Percentiles rank a stretch among this genome's conserved stretches.
Evolutionary conservation across 2,797 vertebrate species (phyloP).

Genomic region (Hafferia zeledoni): DNA sequence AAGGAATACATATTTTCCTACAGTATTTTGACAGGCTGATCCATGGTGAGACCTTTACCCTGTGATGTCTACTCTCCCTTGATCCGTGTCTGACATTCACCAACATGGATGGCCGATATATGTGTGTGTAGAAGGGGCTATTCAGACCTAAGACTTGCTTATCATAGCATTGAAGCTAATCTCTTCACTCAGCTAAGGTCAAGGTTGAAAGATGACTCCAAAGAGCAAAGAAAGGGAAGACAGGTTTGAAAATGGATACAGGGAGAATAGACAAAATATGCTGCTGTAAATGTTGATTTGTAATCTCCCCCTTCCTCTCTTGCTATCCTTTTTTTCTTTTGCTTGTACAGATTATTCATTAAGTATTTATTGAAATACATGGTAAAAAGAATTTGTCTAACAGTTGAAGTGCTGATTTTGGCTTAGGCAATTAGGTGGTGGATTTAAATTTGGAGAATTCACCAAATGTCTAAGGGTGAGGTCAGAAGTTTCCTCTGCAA

Average conservation of each 20-base stretch:
- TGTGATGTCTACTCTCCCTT: not conserved
- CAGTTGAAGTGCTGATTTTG: not conserved
- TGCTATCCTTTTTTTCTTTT: not conserved
- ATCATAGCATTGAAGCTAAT: not conserved
- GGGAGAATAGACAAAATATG: not conserved
- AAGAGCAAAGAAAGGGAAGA: not conserved
- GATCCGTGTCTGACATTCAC: not conserved
- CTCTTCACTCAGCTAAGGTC: not conserved
- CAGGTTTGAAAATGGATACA: not conserved
- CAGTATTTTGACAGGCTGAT: not conserved
- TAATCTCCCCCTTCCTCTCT: not conserved
- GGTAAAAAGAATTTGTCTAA: not conserved
- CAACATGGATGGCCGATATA: not conserved
- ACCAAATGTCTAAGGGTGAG: not conserved
- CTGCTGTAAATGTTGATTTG: not conserved
- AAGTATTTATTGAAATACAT: not conserved
- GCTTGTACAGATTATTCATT: not conserved
- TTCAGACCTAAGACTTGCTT: not conserved
- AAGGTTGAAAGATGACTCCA: not conserved
- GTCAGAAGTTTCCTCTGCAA: not conserved
- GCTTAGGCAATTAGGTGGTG: not conserved
- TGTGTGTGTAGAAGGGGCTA: not conserved
- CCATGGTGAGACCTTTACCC: not conserved
- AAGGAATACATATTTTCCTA: not conserved
- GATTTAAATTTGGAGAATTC: constrained; percentile 15